Evolutionary conservation across 2,888 invertebrate genomes (phyloP).

Genomic region (Acanthoscelides obtectus): DNA sequence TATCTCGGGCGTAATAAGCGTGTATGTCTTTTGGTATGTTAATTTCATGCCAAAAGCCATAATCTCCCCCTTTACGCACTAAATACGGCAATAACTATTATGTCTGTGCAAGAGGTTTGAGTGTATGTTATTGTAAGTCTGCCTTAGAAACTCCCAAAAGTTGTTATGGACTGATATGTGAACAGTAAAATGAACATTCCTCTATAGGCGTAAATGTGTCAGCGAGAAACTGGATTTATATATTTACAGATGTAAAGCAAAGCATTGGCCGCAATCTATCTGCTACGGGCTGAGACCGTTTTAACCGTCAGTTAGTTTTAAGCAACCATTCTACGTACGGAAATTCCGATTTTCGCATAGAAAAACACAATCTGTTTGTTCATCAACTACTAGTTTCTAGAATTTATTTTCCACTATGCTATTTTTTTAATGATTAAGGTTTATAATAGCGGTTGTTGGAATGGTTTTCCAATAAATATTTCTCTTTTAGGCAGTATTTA

Average conservation of each 20-base stretch:
- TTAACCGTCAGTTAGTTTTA: conserved; percentile 29
- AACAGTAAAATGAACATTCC: conserved; percentile 20
- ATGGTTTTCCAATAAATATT: conserved; percentile 14
- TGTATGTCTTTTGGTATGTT: too few relatives aligned
- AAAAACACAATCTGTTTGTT: conserved; percentile 11
- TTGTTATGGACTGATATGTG: conserved; percentile 6
- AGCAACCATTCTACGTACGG: conserved; percentile 23
- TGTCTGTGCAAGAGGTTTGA: too few relatives aligned
- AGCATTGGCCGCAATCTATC: conserved; percentile 30
- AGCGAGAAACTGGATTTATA: conserved; percentile 42
- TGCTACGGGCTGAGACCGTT: conserved; percentile 29
- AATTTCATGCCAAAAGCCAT: too few relatives aligned
- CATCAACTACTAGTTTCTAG: conserved; percentile 23
- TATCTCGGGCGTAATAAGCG: too few relatives aligned
- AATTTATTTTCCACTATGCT: conserved; percentile 19
- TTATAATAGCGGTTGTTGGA: conserved; percentile 15
- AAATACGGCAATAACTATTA: too few relatives aligned
- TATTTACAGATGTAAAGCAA: conserved; percentile 42
- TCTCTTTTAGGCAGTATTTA: conserved; percentile 15
- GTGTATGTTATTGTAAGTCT: not conserved
- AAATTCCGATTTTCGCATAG: conserved; percentile 16
- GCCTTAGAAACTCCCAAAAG: conserved; percentile 1
- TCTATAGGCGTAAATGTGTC: conserved; percentile 26
- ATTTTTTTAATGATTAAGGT: conserved; percentile 2
- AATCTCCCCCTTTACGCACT: too few relatives aligned